phyloP scores from a whole-genome alignment of 2,888 invertebrate species.

The Vesta saturnalis region DNA sequence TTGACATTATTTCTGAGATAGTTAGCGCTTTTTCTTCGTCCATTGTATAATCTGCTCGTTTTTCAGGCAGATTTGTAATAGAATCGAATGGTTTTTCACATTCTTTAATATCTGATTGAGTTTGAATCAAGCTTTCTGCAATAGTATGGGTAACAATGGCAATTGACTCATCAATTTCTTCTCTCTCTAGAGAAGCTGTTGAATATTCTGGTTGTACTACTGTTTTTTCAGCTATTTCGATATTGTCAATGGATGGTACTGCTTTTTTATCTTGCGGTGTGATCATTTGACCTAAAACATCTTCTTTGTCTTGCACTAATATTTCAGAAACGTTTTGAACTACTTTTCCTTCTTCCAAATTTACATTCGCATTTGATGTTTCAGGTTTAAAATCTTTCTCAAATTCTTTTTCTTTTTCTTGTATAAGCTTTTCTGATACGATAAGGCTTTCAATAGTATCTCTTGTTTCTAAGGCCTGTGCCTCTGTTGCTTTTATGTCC shows the following conservation, averaged over 20 bases:
- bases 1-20: conserved; percentile 28
- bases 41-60: conserved; percentile 60
- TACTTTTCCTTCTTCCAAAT: conserved; percentile 64
- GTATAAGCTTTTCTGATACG: conserved; percentile 61
- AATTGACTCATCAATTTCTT: conserved; percentile 50
- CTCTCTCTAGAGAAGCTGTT: conserved; percentile 25
- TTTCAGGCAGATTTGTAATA: conserved; percentile 38
- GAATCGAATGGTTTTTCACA: conserved; percentile 50
- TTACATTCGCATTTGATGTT: conserved; percentile 61
- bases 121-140: conserved; percentile 53
- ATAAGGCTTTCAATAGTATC: conserved; percentile 63
- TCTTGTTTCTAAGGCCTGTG: conserved; percentile 58
- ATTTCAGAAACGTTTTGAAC: conserved; percentile 60
- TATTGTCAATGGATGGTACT: conserved; percentile 54
- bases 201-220: conserved; percentile 22
- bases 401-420: conserved; percentile 66
- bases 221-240: conserved; percentile 59
- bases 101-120: conserved; percentile 56
- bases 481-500: conserved; percentile 48
- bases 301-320: conserved; percentile 56
- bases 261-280: conserved; percentile 56
- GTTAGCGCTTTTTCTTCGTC: conserved; percentile 57
- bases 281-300: conserved; percentile 45
- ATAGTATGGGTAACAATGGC: conserved; percentile 52
- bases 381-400: conserved; percentile 63